phyloP scores from a whole-genome alignment of 2,113 vertebrate species.

The Hydrochoerus hydrochaeris region DNA sequence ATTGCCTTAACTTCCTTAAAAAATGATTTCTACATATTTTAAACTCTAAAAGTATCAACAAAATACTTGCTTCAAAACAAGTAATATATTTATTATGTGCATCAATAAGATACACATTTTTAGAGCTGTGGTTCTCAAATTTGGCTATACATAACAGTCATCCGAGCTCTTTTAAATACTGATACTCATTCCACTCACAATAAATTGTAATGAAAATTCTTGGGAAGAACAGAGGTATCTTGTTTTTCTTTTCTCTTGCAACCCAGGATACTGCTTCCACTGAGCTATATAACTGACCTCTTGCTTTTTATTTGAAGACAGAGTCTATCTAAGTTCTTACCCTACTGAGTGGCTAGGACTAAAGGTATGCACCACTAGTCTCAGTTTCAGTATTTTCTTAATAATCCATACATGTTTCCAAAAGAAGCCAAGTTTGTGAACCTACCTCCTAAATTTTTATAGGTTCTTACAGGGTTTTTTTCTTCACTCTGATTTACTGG shows the following conservation, averaged over 20 bases:
- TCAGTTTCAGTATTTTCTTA: neutral
- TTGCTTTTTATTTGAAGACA: neutral
- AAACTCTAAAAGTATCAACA: neutral
- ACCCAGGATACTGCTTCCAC: neutral
- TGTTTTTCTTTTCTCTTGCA: no score
- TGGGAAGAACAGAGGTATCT: neutral
- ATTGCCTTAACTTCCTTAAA: conserved; percentile 4
- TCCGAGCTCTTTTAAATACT: neutral
- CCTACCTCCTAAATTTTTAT: neutral
- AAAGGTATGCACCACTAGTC: neutral
- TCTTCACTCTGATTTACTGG: neutral
- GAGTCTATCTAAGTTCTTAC: neutral
- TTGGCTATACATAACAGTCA: neutral
- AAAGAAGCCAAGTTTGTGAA: neutral
- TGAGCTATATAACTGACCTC: neutral
- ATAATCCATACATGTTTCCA: neutral
- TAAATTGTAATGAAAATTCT: conserved; percentile 16
- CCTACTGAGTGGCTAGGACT: neutral
- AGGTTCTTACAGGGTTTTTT: neutral
- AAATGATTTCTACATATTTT: neutral
- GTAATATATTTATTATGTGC: neutral
- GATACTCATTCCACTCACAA: neutral
- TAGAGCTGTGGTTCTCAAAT: neutral
- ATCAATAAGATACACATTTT: neutral
- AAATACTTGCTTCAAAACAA: neutral